Percentiles rank a stretch among this genome's conserved stretches.
These are phyloP conservation scores for Metallyticus violacea DNA, from an alignment of 2,888 invertebrate species.

Conservation along the genomic window DNA sequence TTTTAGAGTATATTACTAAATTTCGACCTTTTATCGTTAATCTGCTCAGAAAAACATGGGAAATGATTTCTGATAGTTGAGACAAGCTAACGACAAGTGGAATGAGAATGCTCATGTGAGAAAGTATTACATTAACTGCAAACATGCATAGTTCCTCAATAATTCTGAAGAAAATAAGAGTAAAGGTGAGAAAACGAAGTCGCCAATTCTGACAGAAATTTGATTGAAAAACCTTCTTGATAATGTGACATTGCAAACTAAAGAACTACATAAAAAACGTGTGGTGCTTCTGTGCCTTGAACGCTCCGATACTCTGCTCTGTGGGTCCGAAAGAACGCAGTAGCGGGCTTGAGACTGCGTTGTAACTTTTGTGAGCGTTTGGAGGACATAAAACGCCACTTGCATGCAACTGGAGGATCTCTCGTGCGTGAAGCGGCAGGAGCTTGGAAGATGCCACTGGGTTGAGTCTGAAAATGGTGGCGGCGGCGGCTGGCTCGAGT, in stretches of 20 bases:
- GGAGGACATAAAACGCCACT: neutral
- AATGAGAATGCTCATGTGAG: no score
- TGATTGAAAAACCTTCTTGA: neutral
- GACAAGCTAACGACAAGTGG: no score
- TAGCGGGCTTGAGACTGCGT: no score
- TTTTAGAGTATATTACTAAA: no score
- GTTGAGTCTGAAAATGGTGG: neutral
- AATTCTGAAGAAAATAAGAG: neutral
- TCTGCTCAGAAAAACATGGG: no score
- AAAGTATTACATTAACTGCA: neutral
- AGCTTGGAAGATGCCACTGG: neutral
- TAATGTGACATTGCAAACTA: neutral
- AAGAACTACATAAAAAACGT: neutral
- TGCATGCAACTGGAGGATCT: neutral
- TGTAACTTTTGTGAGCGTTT: no score
- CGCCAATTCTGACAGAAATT: neutral
- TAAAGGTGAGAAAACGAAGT: neutral
- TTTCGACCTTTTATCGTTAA: no score
- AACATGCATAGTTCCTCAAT: neutral
- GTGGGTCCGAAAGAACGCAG: no score
- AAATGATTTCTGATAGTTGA: no score
- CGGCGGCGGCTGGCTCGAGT: neutral
- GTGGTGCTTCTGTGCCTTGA: neutral
- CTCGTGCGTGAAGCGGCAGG: neutral
- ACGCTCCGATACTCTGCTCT: no score